A percentile compares a stretch with the other conserved stretches of the same genome.
These are phyloP conservation scores for Eumerus sabulonum DNA, from an alignment of 2,888 invertebrate genomes.

Conservation along the genomic window DNA sequence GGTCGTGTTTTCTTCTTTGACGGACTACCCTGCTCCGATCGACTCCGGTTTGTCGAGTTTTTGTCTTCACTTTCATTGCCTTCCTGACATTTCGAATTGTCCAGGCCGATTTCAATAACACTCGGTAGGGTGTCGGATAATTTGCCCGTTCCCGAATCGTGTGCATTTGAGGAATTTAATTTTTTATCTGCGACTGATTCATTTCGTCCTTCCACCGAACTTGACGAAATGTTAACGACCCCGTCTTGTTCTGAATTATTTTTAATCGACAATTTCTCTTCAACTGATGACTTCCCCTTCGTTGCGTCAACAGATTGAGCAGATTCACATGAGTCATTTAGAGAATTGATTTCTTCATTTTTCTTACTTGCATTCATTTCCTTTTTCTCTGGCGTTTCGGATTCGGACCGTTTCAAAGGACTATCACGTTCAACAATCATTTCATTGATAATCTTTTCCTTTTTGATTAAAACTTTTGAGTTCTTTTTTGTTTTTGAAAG, in stretches of 20 bases:
- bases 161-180: too few relatives aligned
- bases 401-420: too few relatives aligned
- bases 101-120: too few relatives aligned
- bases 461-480: constrained; percentile 33
- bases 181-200: too few relatives aligned
- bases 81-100: too few relatives aligned
- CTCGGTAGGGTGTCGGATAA: too few relatives aligned
- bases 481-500: constrained; percentile 23
- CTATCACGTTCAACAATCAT: constrained; percentile 6
- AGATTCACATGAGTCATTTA: too few relatives aligned
- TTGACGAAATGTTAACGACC: too few relatives aligned
- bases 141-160: too few relatives aligned
- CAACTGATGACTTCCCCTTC: background rate
- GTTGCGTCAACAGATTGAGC: background rate
- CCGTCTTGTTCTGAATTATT: too few relatives aligned
- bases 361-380: background rate
- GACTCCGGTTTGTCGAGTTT: background rate
- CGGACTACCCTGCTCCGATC: constrained; percentile 3
- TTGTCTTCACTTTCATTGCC: background rate
- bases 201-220: too few relatives aligned
- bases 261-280: too few relatives aligned
- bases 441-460: constrained; percentile 26
- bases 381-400: background rate
- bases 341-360: background rate
- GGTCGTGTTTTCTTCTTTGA: constrained; percentile 2